Evolutionary conservation across 1,140 invertebrate genomes (phyloP).

Genomic region (Megathymus violae): DNA sequence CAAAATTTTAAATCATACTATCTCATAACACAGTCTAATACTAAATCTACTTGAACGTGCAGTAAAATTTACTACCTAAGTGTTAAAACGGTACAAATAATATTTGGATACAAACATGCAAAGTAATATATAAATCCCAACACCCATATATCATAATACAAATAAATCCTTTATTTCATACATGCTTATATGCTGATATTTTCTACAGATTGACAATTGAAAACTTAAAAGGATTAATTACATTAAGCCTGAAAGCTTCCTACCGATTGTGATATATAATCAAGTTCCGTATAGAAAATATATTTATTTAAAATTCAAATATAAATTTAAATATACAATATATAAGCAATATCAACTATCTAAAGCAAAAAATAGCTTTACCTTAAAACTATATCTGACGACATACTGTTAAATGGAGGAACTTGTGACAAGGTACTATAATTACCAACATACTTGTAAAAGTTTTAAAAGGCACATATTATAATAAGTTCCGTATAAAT

Average conservation of each 20-base stretch:
- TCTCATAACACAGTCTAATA: too few species aligned
- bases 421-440: neutral
- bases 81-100: neutral
- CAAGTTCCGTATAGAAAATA: conserved; percentile 44
- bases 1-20: too few species aligned
- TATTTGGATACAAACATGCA: conserved; percentile 1
- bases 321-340: conserved; percentile 39
- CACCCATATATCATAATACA: conserved; percentile 45
- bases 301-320: conserved; percentile 62
- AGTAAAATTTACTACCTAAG: too few species aligned
- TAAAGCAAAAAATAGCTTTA: conserved; percentile 37
- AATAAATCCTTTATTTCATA: conserved; percentile 58
- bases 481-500: too few species aligned
- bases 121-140: conserved; percentile 42
- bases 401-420: neutral
- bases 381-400: conserved; percentile 35
- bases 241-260: conserved; percentile 73
- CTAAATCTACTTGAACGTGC: too few species aligned
- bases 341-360: conserved; percentile 38
- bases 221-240: too few species aligned
- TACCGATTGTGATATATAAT: conserved; percentile 70
- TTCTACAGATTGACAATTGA: too few species aligned
- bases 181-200: conserved; percentile 70
- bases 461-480: too few species aligned
- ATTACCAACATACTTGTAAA: too few species aligned